Evolutionary conservation across 92 coral and sea anemone species (phyloP), one percentile per base, ranked within the genome.

Genomic region (Phenganax subtilis): DNA sequence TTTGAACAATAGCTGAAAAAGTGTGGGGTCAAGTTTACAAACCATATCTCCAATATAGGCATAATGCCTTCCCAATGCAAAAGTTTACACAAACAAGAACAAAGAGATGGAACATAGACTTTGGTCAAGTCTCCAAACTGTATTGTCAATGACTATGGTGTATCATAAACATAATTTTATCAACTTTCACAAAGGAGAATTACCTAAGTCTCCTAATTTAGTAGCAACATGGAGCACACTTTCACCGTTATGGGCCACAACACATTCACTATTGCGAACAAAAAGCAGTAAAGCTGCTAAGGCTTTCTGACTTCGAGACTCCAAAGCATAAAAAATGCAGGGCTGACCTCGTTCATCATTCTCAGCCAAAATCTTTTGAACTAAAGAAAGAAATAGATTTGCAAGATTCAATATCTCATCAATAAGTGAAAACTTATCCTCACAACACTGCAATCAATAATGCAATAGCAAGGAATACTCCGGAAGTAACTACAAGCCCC

Each of bases 201-300:
- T 63, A 63, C 69, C 83, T 12, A 79, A 25, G 20, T 54, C 57
- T n/a, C 83, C 83, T 59, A 79, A 62, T 15, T 54, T 79, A 1
- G 83, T 79, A n/a, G 83, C 83, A 6, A 79, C 83, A 53, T 79
- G 83, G 7, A 79, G 69, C 7, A 79, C 61, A 62, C 83, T 79
- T 60, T 79, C 83, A 29, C 83, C 83, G 9, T 79, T 79, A 29
- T 54, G 52, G 20, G 83, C 83, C 0, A 79, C 10, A 52, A 63
- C 31, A 60, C 83, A 79, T 15, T 79, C 47, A 7, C 61, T 51
- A 14, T 51, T 51, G 7, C 56, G 44, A 20, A 64, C 30, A 27
- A 44, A 15, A 31, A 15, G 12, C 10, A 79, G 17, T 14, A 79
- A 69, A 60, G 31, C n/a, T n/a, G 2, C 29, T 51, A 79, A 16